Evolutionary conservation across 2,797 vertebrate genomes (phyloP), one percentile per base, ranked within the genome.

Genomic region (Acanthiza pusilla): DNA sequence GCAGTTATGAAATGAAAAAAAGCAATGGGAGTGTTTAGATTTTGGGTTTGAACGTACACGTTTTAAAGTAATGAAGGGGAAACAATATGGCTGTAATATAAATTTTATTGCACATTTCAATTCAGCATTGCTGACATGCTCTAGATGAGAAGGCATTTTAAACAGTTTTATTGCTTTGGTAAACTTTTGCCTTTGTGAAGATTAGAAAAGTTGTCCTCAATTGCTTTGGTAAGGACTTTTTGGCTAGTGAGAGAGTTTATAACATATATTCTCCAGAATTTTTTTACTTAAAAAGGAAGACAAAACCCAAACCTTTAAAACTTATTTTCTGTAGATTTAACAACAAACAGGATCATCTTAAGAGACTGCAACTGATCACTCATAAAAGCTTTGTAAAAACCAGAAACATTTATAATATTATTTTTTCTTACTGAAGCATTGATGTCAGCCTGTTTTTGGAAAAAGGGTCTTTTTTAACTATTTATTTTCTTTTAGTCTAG

Each of bases 51-150:
- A 94, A 43, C 38, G 6, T 60, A 3, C 0, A 67, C 13, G 1
- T 74, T 94, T 93, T 89, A 32, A 94, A 93, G 70, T 78, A 83
- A 91, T 78, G 82, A 85, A 48, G 29, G 26, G 18, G n/a, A 45
- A 95, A 60, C 65, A 80, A 11, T 88, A 83, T 84, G 73, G 72
- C 62, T 93, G 60, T 83, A 92, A 68, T 85, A 89, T 58, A 93
- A 89, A 81, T 89, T 92, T 96, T 93, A 95, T 81, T 91, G 79
- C 72, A 48, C 75, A 38, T 84, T 96, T 96, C 48, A 51, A 2
- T 85, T 71, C 70, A 91, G 51, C n/a, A 32, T 78, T 91, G 81
- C 72, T 89, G 84, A 73, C 29, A 3, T 42, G 12, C 66, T 85
- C 36, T 85, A 62, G 66, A 76, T 68, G 47, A 66, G 72, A 94